phyloP scores from a whole-genome alignment of 2,113 vertebrate genomes.

The Vimba vimba region DNA sequence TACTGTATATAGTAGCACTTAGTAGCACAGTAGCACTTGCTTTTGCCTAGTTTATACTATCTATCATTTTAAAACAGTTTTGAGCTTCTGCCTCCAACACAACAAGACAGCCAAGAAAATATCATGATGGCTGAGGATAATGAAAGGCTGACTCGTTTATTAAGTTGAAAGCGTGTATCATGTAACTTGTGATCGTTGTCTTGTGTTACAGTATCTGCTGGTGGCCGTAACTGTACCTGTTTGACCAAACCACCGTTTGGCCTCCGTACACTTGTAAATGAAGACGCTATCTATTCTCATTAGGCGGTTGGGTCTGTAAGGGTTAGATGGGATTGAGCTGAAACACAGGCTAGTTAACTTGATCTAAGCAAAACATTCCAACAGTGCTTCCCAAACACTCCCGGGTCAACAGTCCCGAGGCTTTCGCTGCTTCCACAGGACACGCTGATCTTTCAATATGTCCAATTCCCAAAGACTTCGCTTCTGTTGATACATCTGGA shows the following conservation, averaged over 20 bases:
- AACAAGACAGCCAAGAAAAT: background rate
- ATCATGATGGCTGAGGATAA: background rate
- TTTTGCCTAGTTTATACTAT: too few species aligned
- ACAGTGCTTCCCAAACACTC: constrained; percentile 22
- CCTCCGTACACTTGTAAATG: background rate
- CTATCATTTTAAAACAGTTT: background rate
- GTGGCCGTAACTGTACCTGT: constrained; percentile 37
- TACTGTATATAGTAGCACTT: background rate
- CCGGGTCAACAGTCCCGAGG: constrained; percentile 29
- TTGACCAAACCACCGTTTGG: background rate
- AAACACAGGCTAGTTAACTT: constrained; percentile 39
- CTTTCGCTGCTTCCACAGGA: constrained; percentile 11
- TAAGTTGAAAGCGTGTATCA: constrained; percentile 41
- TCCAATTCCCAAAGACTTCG: constrained; percentile 11
- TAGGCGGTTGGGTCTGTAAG: background rate
- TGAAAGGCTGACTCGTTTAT: constrained; percentile 35
- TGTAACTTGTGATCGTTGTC: background rate
- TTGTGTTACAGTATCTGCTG: background rate
- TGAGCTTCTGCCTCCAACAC: background rate
- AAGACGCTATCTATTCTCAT: background rate
- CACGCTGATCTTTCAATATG: constrained; percentile 25
- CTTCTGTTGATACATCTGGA: background rate
- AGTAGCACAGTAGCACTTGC: background rate
- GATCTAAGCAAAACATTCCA: constrained; percentile 52
- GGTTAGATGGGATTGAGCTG: constrained; percentile 4